These are phyloP conservation scores for Emys orbicularis DNA, from an alignment of 2,797 vertebrate species.

Conservation along the genomic window DNA sequence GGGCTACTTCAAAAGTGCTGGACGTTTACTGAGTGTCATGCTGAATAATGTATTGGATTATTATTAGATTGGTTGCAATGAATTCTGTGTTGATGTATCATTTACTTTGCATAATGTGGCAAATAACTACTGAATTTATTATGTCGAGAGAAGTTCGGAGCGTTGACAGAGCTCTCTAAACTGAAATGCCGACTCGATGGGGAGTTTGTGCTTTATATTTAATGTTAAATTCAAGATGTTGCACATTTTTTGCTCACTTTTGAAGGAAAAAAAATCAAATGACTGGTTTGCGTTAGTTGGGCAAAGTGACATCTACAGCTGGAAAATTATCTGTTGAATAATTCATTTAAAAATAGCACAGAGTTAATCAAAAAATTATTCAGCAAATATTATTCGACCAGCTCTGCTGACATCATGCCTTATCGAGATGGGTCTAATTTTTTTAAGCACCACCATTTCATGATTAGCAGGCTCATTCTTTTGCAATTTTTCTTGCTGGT, in stretches of 20 bases:
- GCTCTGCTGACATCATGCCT: constrained; percentile 14
- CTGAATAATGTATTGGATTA: constrained; percentile 52
- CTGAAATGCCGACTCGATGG: background rate
- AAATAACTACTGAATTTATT: background rate
- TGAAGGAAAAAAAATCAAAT: background rate
- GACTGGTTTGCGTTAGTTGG: background rate
- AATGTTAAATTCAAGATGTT: background rate
- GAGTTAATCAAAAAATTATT: constrained; percentile 56
- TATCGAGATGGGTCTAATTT: constrained; percentile 51
- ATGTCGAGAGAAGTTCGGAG: background rate
- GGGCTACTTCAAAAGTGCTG: constrained; percentile 33
- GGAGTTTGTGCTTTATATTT: background rate
- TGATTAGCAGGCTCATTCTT: constrained; percentile 49
- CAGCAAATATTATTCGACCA: constrained; percentile 36
- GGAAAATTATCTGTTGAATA: constrained; percentile 34
- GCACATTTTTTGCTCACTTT: background rate
- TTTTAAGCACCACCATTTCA: constrained; percentile 34
- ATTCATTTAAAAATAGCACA: constrained; percentile 50
- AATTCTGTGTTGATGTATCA: constrained; percentile 46
- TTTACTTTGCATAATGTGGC: constrained; percentile 21
- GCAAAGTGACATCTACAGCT: constrained; percentile 28
- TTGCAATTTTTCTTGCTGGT: constrained; percentile 46
- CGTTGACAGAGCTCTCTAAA: background rate
- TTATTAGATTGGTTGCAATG: constrained; percentile 27
- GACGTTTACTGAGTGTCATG: constrained; percentile 34